phyloP scores from a whole-genome alignment of 2,797 vertebrate genomes.

The Chanos chanos region DNA sequence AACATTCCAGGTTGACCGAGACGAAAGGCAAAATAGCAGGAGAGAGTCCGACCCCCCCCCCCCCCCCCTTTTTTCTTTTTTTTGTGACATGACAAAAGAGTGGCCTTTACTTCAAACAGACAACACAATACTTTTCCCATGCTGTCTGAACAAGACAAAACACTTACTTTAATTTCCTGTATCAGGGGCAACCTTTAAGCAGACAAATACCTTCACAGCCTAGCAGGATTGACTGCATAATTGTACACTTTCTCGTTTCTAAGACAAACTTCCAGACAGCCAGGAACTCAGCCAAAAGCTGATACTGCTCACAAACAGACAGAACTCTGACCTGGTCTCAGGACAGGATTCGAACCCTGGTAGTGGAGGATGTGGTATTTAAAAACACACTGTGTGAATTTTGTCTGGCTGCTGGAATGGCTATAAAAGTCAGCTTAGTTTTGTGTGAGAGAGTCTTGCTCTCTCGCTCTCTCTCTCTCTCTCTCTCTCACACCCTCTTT shows the following conservation, averaged over 20 bases:
- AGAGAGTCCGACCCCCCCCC: no score
- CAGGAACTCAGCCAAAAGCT: background rate
- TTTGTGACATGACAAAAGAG: slow-evolving; percentile 17
- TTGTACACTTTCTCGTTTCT: background rate
- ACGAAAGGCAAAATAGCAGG: background rate
- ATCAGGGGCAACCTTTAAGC: slow-evolving; percentile 22
- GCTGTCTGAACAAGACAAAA: slow-evolving; percentile 13
- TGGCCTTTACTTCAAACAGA: slow-evolving; percentile 8
- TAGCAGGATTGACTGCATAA: slow-evolving; percentile 9
- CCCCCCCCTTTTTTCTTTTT: slow-evolving; percentile 8
- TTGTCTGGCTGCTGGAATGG: slow-evolving; percentile 9
- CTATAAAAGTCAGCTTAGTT: slow-evolving; percentile 6
- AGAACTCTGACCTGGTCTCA: background rate
- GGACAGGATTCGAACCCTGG: slow-evolving; percentile 2
- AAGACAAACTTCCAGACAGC: background rate
- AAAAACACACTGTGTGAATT: background rate
- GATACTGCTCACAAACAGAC: background rate
- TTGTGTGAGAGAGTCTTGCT: slow-evolving; percentile 11
- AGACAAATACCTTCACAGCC: slow-evolving; percentile 2
- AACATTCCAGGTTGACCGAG: slow-evolving; percentile 12
- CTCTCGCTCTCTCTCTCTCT: no score
- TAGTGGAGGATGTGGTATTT: slow-evolving; percentile 7
- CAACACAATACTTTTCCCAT: background rate
- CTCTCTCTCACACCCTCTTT: background rate
- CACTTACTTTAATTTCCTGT: slow-evolving; percentile 24